These are phyloP conservation scores for Chymomyza procnemis DNA, from an alignment of 2,888 invertebrate species.

Conservation along the genomic window DNA sequence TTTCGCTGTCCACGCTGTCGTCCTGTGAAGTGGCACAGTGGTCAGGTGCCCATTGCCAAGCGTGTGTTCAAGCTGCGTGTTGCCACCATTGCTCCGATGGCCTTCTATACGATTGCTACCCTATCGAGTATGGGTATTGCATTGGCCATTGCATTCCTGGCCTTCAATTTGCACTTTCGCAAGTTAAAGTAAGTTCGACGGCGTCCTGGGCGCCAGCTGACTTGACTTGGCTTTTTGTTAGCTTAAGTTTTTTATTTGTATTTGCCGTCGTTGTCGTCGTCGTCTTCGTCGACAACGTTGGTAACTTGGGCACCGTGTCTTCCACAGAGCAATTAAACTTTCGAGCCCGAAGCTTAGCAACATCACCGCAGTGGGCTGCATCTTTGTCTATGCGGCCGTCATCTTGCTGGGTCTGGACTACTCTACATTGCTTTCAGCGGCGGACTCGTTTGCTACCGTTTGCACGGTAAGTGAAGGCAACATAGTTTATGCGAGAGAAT, in stretches of 20 bases:
- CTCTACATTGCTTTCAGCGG: slow-evolving; percentile 84
- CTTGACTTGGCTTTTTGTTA: slow-evolving; percentile 37
- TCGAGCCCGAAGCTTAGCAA: slow-evolving; percentile 95
- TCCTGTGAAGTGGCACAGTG: slow-evolving; percentile 86
- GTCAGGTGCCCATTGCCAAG: slow-evolving; percentile 88
- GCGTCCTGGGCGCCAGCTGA: neutral
- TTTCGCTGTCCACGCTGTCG: slow-evolving; percentile 86
- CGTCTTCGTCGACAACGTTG: neutral
- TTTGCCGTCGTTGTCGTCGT: slow-evolving; percentile 26
- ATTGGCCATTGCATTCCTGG: slow-evolving; percentile 86
- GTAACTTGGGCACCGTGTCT: slow-evolving; percentile 6
- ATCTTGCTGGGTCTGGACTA: slow-evolving; percentile 91
- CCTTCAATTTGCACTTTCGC: slow-evolving; percentile 90
- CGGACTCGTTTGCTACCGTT: slow-evolving; percentile 87
- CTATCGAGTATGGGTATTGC: slow-evolving; percentile 87
- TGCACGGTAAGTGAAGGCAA: slow-evolving; percentile 86
- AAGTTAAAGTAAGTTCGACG: slow-evolving; percentile 85
- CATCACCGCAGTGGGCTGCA: slow-evolving; percentile 93
- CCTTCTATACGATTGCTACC: slow-evolving; percentile 86
- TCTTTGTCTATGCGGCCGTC: slow-evolving; percentile 92
- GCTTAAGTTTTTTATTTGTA: slow-evolving; percentile 23
- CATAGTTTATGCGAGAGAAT: neutral
- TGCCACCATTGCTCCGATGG: slow-evolving; percentile 87
- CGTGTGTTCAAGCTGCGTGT: slow-evolving; percentile 86
- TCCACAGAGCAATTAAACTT: slow-evolving; percentile 89